Conservation (phyloP, 2,888 invertebrate species). For the Liopterus haemorrhoidalis region DNA sequence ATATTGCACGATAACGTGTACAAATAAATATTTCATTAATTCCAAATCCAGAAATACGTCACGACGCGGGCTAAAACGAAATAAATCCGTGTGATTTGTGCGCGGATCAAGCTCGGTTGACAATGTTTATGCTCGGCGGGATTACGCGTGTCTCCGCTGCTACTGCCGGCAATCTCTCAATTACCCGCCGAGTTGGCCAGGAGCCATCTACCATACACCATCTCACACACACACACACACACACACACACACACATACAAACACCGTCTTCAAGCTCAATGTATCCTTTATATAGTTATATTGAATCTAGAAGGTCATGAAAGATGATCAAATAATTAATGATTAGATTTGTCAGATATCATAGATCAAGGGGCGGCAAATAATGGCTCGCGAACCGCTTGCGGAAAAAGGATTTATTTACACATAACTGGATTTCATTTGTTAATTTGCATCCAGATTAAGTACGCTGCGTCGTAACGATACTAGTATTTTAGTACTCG, state of each 20-base stretch:
- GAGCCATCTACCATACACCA: neutral
- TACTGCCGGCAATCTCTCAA: slow-evolving; percentile 22
- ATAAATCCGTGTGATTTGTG: slow-evolving; percentile 24
- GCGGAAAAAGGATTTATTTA: no score
- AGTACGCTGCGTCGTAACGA: no score
- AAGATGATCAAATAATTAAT: no score
- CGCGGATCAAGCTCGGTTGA: slow-evolving; percentile 22
- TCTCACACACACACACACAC: neutral
- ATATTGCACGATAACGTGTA: slow-evolving; percentile 11
- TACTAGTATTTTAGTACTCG: no score
- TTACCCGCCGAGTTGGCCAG: slow-evolving; percentile 27
- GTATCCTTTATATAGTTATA: no score
- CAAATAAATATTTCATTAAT: slow-evolving; percentile 21
- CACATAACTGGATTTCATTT: no score
- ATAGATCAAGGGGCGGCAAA: no score
- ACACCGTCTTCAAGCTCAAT: no score
- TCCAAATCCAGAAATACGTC: neutral
- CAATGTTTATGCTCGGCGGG: slow-evolving; percentile 21
- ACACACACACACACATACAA: slow-evolving; percentile 1
- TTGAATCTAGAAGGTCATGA: no score
- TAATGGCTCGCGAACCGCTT: no score
- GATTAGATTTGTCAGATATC: no score
- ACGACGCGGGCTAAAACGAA: slow-evolving; percentile 17
- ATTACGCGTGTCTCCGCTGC: slow-evolving; percentile 20
- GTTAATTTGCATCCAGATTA: no score